These are phyloP conservation scores for Palythoa caribaeorum DNA, from an alignment of 92 coral and sea anemone species.

Conservation along the genomic window DNA sequence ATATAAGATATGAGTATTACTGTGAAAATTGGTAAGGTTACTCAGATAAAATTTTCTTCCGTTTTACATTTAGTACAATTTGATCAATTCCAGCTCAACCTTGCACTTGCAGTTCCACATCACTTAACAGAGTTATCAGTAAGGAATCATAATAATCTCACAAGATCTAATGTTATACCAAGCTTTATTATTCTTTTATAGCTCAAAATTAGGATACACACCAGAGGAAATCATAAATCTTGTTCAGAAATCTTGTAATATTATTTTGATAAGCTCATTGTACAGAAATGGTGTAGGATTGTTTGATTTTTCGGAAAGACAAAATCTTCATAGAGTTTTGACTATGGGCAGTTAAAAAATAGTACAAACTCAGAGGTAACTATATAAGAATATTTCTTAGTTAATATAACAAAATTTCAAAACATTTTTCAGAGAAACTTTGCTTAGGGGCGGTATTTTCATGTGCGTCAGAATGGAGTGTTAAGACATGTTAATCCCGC, in stretches of 20 bases:
- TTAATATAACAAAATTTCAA: background rate
- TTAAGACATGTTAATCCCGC: constrained; percentile 1
- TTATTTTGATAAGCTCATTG: background rate
- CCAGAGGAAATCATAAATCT: background rate
- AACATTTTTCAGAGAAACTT: background rate
- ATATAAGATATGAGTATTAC: background rate
- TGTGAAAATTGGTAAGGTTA: too few relatives aligned
- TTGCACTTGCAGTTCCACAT: background rate
- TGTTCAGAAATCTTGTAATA: background rate
- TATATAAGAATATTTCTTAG: background rate
- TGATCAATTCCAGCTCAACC: background rate
- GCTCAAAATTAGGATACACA: background rate
- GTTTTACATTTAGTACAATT: background rate
- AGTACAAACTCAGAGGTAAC: background rate
- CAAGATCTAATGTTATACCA: background rate
- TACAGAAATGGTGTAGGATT: background rate
- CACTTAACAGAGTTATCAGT: background rate
- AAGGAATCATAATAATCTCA: background rate
- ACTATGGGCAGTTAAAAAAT: background rate
- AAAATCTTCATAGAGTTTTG: background rate
- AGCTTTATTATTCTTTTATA: background rate
- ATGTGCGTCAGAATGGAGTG: constrained; percentile 37
- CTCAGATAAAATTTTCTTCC: background rate
- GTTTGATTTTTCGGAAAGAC: background rate
- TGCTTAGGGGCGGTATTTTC: constrained; percentile 28